Percentiles rank a stretch among this genome's conserved stretches.
These are phyloP conservation scores for Bubo bubo DNA, from an alignment of 2,113 vertebrate genomes.

Conservation along the genomic window DNA sequence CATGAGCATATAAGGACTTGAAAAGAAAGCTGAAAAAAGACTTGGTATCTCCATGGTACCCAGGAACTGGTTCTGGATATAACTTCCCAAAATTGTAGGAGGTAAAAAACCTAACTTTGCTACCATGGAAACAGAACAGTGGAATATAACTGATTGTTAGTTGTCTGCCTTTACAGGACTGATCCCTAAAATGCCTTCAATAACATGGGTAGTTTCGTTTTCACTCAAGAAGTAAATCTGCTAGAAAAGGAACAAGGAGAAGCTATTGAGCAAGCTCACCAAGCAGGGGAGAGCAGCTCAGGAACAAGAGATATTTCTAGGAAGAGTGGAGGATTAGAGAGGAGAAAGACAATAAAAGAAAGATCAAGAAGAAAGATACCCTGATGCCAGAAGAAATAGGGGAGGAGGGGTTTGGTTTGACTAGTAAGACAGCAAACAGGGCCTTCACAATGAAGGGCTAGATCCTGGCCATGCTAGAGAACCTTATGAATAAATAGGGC, in stretches of 20 bases:
- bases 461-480: background rate
- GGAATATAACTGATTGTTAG: background rate
- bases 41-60: conserved; percentile 35
- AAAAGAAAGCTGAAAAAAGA: conserved; percentile 16
- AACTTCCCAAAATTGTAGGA: conserved; percentile 21
- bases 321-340: background rate
- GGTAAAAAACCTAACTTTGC: background rate
- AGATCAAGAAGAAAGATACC: background rate
- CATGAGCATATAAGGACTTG: background rate
- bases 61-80: conserved; percentile 1
- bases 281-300: background rate
- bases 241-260: background rate
- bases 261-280: background rate
- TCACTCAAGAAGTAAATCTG: background rate
- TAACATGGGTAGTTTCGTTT: background rate
- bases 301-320: background rate
- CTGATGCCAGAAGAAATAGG: background rate
- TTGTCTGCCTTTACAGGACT: background rate
- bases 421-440: background rate
- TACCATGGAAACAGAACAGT: conserved; percentile 47
- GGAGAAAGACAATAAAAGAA: background rate
- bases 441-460: background rate
- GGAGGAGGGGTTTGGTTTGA: background rate
- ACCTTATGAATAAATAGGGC: background rate
- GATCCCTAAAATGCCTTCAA: background rate